Evolutionary conservation across 1,140 invertebrate genomes (phyloP), one percentile per base, ranked within the genome.

Genomic region (Stenopsyche tienmushanensis): DNA sequence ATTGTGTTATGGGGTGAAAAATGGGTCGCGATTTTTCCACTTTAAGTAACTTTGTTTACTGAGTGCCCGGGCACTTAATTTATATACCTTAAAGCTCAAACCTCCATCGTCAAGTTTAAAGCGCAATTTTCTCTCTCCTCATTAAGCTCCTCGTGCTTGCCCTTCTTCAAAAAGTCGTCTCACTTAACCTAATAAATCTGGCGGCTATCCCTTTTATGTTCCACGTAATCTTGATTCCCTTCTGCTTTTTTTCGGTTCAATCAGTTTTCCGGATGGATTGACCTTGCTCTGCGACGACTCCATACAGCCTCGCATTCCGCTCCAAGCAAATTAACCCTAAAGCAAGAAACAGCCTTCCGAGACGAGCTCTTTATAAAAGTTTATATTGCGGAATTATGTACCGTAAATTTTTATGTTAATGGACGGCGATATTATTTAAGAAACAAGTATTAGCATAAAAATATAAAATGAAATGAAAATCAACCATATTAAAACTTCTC

Each of bases 161-260:
- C 41, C 23, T 62, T 9, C 41, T 24, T 62, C n/a, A n/a, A n/a
- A n/a, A n/a, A n/a, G n/a, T n/a, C 44, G 67, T 59, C 57, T 69
- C 60, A 63, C 67, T 70, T 70, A 66, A 70, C 68, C 53, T 66
- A 70, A 70, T 70, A 70, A 70, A 70, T 66, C 64, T 66, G 60
- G 54, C 41, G 64, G 58, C 67, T 64, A 69, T 70, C 68, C 64
- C 64, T 55, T 70, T 70, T 70, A 70, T 66, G 64, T 66, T 66
- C 54, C 54, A 24, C 62, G 62, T 69, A 65, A 69, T 69, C 67
- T 65, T 60, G 60, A 62, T 63, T 66, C 60, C 59, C 64, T 63
- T 69, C 42, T 64, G 54, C 45, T 29, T 50, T 66, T 64, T 64
- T 63, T 65, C 67, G 58, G 45, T 55, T 65, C 67, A 69, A 69